These are phyloP conservation scores for Lampris incognitus DNA, from an alignment of 2,113 vertebrate genomes.

Conservation along the genomic window DNA sequence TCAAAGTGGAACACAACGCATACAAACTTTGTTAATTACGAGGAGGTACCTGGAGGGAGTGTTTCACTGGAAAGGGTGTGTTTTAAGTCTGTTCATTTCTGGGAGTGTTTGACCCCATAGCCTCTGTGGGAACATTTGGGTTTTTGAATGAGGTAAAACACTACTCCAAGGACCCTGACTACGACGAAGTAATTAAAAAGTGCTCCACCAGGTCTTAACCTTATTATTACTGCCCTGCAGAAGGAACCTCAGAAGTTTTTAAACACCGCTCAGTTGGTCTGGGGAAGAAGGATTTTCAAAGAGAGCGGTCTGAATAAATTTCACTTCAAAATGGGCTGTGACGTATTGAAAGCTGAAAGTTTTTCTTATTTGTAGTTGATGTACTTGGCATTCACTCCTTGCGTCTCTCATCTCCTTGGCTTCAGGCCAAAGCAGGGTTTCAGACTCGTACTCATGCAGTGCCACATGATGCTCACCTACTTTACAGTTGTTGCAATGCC, in stretches of 20 bases:
- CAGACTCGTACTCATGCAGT: neutral
- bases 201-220: slow-evolving; percentile 51
- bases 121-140: slow-evolving; percentile 25
- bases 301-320: slow-evolving; percentile 37
- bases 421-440: neutral
- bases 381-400: slow-evolving; percentile 9
- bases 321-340: slow-evolving; percentile 21
- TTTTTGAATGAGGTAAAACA: slow-evolving; percentile 43
- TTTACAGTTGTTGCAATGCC: neutral
- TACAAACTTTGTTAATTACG: slow-evolving; percentile 51
- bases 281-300: slow-evolving; percentile 22
- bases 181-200: slow-evolving; percentile 72
- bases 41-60: slow-evolving; percentile 50
- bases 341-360: slow-evolving; percentile 58
- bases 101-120: slow-evolving; percentile 64
- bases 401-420: slow-evolving; percentile 37
- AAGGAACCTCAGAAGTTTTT: slow-evolving; percentile 58
- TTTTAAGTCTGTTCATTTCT: slow-evolving; percentile 54
- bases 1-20: slow-evolving; percentile 21
- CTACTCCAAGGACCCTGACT: slow-evolving; percentile 49
- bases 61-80: slow-evolving; percentile 21
- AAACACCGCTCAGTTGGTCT: slow-evolving; percentile 31
- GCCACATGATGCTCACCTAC: neutral
- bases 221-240: slow-evolving; percentile 60
- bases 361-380: slow-evolving; percentile 37